phyloP scores from a whole-genome alignment of 1,140 invertebrate genomes.

The Meloidogyne chitwoodi region DNA sequence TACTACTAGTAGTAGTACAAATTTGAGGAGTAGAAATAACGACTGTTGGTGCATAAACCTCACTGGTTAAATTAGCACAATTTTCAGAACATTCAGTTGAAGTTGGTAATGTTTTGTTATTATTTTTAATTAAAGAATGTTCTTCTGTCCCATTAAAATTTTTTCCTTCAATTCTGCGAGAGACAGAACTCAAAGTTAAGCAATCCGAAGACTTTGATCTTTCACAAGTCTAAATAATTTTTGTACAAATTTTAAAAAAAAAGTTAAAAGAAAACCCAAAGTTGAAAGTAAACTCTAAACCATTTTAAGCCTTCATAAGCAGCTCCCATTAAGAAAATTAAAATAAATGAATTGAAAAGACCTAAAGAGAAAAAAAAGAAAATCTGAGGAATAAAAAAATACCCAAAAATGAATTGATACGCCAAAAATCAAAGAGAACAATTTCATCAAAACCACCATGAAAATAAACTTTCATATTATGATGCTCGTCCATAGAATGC shows the following conservation, averaged over 20 bases:
- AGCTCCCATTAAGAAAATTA: conserved; percentile 48
- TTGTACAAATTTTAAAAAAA: not conserved
- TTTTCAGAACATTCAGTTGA: not conserved
- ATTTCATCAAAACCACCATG: conserved; percentile 51
- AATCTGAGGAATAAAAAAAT: not conserved
- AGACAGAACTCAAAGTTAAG: not conserved
- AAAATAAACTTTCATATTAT: conserved; percentile 54
- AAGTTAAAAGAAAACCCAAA: conserved; percentile 6
- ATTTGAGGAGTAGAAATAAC: not conserved
- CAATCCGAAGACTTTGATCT: not conserved
- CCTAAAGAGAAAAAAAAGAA: conserved; percentile 31
- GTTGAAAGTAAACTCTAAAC: conserved; percentile 49
- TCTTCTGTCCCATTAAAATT: conserved; percentile 11
- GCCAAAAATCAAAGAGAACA: conserved; percentile 52
- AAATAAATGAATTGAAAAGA: conserved; percentile 39
- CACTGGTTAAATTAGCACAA: conserved; percentile 2
- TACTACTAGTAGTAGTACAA: not conserved
- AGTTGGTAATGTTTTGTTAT: not conserved
- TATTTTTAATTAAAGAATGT: conserved; percentile 6
- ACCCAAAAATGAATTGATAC: conserved; percentile 21
- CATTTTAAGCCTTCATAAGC: conserved; percentile 50
- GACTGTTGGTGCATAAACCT: conserved; percentile 27
- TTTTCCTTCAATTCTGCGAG: conserved; percentile 2
- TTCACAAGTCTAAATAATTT: not conserved
- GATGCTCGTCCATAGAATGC: not conserved